phyloP scores from a whole-genome alignment of 2,113 vertebrate species.

The Peucedramus taeniatus region DNA sequence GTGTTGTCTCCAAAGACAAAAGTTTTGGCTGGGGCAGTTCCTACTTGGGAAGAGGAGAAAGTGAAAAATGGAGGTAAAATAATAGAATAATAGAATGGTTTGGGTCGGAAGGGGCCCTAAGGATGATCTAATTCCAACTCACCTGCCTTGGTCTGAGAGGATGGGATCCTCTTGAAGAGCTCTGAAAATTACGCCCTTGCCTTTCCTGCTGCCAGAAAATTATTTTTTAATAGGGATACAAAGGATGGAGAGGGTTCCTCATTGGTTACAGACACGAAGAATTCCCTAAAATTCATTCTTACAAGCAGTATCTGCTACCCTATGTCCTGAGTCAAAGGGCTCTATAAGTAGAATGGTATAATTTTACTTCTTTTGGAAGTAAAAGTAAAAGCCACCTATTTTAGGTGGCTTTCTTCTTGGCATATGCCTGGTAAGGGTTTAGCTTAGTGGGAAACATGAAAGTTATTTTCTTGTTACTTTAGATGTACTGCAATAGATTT shows the following conservation, averaged over 20 bases:
- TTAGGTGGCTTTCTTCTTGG: background rate
- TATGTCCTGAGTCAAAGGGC: background rate
- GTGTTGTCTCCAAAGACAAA: background rate
- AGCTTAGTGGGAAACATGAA: background rate
- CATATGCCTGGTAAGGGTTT: background rate
- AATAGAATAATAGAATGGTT: background rate
- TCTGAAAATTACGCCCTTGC: background rate
- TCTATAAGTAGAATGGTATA: background rate
- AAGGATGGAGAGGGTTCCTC: background rate
- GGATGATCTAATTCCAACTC: background rate
- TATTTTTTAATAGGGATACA: background rate
- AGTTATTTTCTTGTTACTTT: background rate
- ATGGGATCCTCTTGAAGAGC: background rate
- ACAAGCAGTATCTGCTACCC: background rate
- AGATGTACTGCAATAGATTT: background rate
- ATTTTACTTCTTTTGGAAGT: background rate
- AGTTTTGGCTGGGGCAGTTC: background rate
- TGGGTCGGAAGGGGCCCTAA: background rate
- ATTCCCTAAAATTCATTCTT: background rate
- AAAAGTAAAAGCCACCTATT: no score
- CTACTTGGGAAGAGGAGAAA: background rate
- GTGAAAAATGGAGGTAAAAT: background rate
- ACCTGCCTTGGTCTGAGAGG: background rate
- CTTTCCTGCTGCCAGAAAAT: background rate
- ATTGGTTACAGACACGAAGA: background rate